Percentiles rank a stretch among this genome's conserved stretches.
These are phyloP conservation scores for Nothoprocta perdicaria DNA, from an alignment of 2,113 vertebrate genomes.

Conservation along the genomic window DNA sequence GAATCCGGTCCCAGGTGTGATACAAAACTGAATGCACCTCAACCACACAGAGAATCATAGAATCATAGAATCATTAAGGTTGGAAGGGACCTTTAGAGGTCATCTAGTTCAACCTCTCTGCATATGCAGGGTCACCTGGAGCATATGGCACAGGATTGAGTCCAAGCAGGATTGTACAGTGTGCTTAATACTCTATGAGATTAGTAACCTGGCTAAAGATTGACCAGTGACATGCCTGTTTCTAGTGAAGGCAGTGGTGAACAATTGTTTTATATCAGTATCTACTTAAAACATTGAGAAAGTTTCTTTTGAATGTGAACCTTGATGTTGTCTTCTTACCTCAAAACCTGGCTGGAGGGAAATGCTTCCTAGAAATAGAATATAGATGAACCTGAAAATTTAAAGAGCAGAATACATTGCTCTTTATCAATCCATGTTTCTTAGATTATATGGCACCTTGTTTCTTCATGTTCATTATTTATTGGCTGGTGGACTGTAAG, in stretches of 20 bases:
- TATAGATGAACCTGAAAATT: neutral
- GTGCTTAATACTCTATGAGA: neutral
- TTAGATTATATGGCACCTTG: neutral
- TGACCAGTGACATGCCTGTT: neutral
- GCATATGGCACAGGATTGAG: no score
- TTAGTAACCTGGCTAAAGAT: neutral
- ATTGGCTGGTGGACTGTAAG: neutral
- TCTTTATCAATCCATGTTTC: neutral
- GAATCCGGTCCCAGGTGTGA: neutral
- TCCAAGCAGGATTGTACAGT: neutral
- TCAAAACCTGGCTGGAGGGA: neutral
- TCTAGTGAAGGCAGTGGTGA: neutral
- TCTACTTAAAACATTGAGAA: neutral
- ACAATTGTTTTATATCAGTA: neutral
- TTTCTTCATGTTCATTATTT: neutral
- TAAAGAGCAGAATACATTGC: neutral
- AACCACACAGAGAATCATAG: no score
- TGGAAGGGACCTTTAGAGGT: no score
- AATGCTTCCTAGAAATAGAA: neutral
- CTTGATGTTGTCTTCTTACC: neutral
- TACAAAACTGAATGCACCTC: neutral
- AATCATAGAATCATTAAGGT: no score
- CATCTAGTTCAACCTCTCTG: no score
- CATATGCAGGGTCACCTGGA: no score
- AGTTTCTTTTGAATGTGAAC: neutral